Base-by-base conservation (phyloP, 1,140 invertebrate species). In the Bactericera cockerelli region DNA sequence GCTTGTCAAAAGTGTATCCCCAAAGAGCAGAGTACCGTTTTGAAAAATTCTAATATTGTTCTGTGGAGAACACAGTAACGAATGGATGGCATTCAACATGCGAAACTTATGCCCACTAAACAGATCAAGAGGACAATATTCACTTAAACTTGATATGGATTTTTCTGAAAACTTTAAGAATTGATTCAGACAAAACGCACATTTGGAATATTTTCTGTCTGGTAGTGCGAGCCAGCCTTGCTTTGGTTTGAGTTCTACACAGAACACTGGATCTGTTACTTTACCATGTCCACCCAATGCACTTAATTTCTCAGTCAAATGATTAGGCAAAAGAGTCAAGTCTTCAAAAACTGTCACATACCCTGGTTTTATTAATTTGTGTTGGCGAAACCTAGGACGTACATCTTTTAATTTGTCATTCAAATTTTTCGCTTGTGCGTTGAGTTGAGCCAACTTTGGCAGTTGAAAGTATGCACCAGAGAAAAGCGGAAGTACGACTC, bases 181-280 rank as follows among this genome's bases (percentile, higher is more conserved):
- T 66, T 86, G 84, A 66, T 81, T 83, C 25, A 84, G 68, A 68
- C 83, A 87, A 65, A 79, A 86, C 39, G 79, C 78, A 67, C 84
- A 86, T 66, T 77, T 80, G 16, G 73, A 69, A 63, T 75, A 70
- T 25, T 66, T 62, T 57, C 65, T 69, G 26, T 81, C 76, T 56
- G 56, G 66, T 19, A 70, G 61, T 22, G 74, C 73, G 36, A 81
- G 68, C 69, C 79, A 84, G 16, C 83, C 84, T 71, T 86, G 82
- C 65, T 87, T 87, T 8, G 83, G 82, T 72, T 87, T 87, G 26
- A 87, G 80, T 73, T 87, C 84, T 14, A 87, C 72, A 66, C 81
- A 83, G 61, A 74, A 78, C 8, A 69, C 73, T 31, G 70, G 55
- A 33, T 39, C 61, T 22, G 55, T 24, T 56, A 22, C 13, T 26